Evolutionary conservation across 2,113 vertebrate genomes (phyloP).

Genomic region (Psophia crepitans): DNA sequence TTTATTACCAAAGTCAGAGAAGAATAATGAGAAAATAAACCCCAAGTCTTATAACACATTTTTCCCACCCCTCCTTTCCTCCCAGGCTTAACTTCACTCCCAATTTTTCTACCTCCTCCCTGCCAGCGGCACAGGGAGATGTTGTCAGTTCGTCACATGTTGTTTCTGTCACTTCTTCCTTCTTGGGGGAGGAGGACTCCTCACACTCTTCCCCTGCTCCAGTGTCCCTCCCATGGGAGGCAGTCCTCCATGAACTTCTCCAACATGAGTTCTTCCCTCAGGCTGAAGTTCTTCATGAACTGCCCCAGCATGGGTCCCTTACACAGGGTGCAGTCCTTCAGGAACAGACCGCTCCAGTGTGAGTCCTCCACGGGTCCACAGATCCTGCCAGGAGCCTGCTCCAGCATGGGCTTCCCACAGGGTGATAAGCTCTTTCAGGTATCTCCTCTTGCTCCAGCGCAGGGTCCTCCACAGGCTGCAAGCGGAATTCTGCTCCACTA

Average conservation of each 20-base stretch:
- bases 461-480: background rate
- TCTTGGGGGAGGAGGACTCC: background rate
- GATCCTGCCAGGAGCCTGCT: too few relatives aligned
- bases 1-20: background rate
- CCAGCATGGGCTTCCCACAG: background rate
- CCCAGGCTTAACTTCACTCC: rapidly evolving
- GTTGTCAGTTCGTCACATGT: background rate
- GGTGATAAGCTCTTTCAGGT: background rate
- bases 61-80: background rate
- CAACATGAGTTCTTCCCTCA: rapidly evolving
- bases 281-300: background rate
- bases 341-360: background rate
- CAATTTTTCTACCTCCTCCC: background rate
- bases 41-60: background rate
- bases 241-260: background rate
- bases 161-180: background rate
- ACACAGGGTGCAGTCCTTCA: background rate
- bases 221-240: rapidly evolving
- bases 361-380: too few relatives aligned
- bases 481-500: background rate
- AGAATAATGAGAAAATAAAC: background rate
- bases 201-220: background rate
- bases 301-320: background rate
- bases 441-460: background rate
- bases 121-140: rapidly evolving